Evolutionary conservation across 1,140 invertebrate species (phyloP).

Genomic region (Tetramorium parvispinum): DNA sequence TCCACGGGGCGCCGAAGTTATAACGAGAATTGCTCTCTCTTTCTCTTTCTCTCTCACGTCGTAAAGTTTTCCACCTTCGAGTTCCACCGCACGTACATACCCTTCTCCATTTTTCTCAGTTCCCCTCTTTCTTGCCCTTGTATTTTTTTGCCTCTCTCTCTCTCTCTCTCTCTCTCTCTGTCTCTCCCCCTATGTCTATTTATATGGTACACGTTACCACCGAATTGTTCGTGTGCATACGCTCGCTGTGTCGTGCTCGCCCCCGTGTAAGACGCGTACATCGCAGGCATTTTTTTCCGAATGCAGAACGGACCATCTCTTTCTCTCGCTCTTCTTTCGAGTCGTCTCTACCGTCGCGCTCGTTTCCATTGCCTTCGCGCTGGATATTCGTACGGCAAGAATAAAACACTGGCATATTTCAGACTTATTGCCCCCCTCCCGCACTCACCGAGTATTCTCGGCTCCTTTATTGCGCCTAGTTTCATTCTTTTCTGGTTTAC

Average conservation of each 20-base stretch:
- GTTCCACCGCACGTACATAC: slow-evolving; percentile 65
- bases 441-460: slow-evolving; percentile 55
- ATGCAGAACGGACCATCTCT: slow-evolving; percentile 47
- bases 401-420: slow-evolving; percentile 80
- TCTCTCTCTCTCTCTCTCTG: slow-evolving; percentile 3
- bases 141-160: slow-evolving; percentile 4
- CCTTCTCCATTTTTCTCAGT: slow-evolving; percentile 60
- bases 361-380: slow-evolving; percentile 27
- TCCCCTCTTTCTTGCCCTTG: not conserved
- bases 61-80: slow-evolving; percentile 72
- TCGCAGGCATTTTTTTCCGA: slow-evolving; percentile 67
- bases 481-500: slow-evolving; percentile 78
- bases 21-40: no score
- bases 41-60: slow-evolving; percentile 32
- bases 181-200: slow-evolving; percentile 50
- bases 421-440: slow-evolving; percentile 76
- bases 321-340: slow-evolving; percentile 17
- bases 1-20: no score
- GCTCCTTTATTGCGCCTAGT: slow-evolving; percentile 78
- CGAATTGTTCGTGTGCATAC: slow-evolving; percentile 65
- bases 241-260: slow-evolving; percentile 12
- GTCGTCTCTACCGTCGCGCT: not conserved
- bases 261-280: slow-evolving; percentile 58
- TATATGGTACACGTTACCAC: slow-evolving; percentile 37
- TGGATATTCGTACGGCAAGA: slow-evolving; percentile 70